Evolutionary conservation across 2,797 vertebrate species (phyloP).

Genomic region (Cercopithecus diana): DNA sequence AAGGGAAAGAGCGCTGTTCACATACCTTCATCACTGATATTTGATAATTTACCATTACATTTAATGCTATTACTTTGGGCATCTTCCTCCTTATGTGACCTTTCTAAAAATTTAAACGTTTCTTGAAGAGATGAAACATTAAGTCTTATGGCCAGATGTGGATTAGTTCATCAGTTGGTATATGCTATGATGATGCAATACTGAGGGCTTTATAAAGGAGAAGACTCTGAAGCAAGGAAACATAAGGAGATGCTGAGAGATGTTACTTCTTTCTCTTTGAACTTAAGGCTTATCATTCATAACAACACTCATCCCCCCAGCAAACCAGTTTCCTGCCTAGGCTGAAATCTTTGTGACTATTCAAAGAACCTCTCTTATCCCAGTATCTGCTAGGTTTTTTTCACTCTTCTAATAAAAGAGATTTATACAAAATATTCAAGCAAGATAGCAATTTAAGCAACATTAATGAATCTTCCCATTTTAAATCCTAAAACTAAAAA

Average conservation of each 20-base stretch:
- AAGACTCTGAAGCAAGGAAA: background rate
- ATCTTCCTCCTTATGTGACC: background rate
- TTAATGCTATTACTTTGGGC: background rate
- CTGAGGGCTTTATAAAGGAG: background rate
- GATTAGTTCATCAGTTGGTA: background rate
- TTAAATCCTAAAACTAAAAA: background rate
- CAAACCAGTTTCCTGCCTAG: background rate
- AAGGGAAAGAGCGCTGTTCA: background rate
- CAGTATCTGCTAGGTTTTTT: background rate
- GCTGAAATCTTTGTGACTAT: background rate
- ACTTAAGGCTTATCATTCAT: background rate
- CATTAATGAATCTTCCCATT: background rate
- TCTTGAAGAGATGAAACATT: background rate
- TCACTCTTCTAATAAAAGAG: background rate
- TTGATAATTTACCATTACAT: background rate
- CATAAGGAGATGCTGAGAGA: background rate
- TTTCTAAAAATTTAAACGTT: constrained; percentile 8
- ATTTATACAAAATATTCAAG: background rate
- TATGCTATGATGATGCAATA: background rate
- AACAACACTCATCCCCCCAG: background rate
- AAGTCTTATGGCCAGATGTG: background rate
- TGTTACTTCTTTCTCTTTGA: background rate
- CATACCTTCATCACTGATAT: background rate
- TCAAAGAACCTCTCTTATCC: background rate
- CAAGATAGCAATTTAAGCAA: background rate